Conservation (phyloP, 2,888 invertebrate genomes). For the Drosophila multiciliata region DNA sequence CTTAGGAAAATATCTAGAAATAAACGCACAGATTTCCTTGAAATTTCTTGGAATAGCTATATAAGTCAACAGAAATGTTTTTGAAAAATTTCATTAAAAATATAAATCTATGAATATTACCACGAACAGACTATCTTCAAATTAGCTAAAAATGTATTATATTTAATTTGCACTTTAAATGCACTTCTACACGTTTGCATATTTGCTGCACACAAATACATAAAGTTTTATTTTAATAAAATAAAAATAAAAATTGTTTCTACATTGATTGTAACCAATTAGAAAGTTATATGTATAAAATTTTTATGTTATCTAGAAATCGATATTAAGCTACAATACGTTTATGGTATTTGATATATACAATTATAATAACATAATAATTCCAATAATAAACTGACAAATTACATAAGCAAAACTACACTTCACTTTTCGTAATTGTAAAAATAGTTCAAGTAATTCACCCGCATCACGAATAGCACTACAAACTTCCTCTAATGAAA, state of each 20-base stretch:
- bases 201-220: not conserved
- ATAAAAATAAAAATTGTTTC: not conserved
- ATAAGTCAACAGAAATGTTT: too few species aligned
- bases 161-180: not conserved
- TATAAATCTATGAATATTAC: too few species aligned
- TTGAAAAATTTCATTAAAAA: too few species aligned
- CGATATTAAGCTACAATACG: not conserved
- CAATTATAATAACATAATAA: not conserved
- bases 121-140: too few species aligned
- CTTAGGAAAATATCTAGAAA: not conserved
- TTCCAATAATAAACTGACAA: not conserved
- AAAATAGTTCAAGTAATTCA: conserved; percentile 8
- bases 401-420: not conserved
- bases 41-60: too few species aligned
- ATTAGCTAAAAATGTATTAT: not conserved
- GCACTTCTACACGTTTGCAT: not conserved
- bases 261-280: not conserved
- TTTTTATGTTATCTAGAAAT: not conserved
- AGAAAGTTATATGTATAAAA: not conserved
- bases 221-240: not conserved
- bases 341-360: not conserved
- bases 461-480: conserved; percentile 31
- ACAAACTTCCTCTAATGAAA: conserved; percentile 66
- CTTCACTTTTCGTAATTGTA: not conserved
- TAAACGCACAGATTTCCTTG: too few species aligned